Evolutionary conservation across 1,140 invertebrate species (phyloP).

Genomic region (Cyphomyrmex costatus): DNA sequence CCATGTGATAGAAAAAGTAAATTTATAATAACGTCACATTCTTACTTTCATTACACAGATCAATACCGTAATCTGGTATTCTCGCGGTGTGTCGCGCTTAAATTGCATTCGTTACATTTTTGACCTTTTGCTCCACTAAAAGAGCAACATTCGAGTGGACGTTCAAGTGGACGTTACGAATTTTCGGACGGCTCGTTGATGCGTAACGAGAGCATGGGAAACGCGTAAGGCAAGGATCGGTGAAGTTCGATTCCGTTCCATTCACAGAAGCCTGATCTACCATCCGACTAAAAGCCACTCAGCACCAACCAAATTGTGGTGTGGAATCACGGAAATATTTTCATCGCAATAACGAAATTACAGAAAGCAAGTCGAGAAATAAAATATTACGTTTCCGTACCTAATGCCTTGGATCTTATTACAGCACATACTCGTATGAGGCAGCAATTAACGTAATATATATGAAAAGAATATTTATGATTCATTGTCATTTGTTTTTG

Average conservation of each 20-base stretch:
- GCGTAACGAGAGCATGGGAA: constrained; percentile 26
- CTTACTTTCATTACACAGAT: neutral
- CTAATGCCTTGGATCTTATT: neutral
- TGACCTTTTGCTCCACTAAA: constrained; percentile 2
- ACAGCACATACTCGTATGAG: neutral
- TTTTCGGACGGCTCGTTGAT: constrained; percentile 43
- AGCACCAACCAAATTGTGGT: constrained; percentile 10
- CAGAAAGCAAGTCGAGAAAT: neutral
- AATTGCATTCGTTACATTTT: constrained; percentile 37
- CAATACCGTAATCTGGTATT: constrained; percentile 17
- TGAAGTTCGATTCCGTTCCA: constrained; percentile 50
- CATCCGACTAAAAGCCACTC: constrained; percentile 39
- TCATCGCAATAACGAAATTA: constrained; percentile 38
- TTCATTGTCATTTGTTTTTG: neutral
- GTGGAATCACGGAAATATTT: constrained; percentile 39
- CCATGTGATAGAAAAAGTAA: neutral
- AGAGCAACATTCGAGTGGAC: constrained; percentile 23
- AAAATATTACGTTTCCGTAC: neutral
- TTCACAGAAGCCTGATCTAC: constrained; percentile 8
- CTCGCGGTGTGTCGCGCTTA: neutral
- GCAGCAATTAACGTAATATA: neutral
- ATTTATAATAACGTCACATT: neutral
- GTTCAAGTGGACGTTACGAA: constrained; percentile 46
- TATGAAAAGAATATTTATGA: neutral
- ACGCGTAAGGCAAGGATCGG: neutral